Percentiles rank a stretch among this genome's conserved stretches.
These are phyloP conservation scores for Folsomia candida DNA, from an alignment of 2,888 invertebrate genomes.

Conservation along the genomic window DNA sequence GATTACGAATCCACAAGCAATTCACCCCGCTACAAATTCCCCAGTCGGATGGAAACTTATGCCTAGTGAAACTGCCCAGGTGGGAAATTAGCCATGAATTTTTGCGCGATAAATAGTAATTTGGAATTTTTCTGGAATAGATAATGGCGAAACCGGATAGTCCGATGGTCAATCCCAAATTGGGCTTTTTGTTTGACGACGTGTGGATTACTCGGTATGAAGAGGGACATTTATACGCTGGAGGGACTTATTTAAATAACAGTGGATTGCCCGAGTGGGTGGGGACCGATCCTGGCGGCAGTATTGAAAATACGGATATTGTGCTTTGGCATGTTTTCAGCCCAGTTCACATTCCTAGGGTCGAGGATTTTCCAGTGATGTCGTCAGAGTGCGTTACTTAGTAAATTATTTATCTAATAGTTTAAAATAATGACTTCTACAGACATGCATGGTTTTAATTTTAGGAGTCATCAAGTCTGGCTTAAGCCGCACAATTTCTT, in stretches of 20 bases:
- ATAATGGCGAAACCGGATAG: constrained; percentile 20
- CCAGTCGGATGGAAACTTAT: constrained; percentile 29
- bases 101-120: too few relatives aligned
- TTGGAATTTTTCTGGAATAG: too few relatives aligned
- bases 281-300: neutral
- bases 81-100: too few relatives aligned
- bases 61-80: constrained; percentile 10
- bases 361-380: constrained; percentile 40
- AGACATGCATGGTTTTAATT: neutral
- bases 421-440: neutral
- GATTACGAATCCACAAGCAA: constrained; percentile 18
- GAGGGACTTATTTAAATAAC: constrained; percentile 29
- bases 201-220: constrained; percentile 34
- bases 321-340: constrained; percentile 29
- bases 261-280: constrained; percentile 20
- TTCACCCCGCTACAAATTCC: constrained; percentile 11
- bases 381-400: constrained; percentile 31
- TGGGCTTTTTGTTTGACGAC: constrained; percentile 29
- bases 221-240: constrained; percentile 35
- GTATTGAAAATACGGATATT: constrained; percentile 17
- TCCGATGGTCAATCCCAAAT: constrained; percentile 19
- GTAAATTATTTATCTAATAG: neutral
- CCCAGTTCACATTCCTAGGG: constrained; percentile 20
- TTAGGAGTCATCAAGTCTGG: constrained; percentile 20
- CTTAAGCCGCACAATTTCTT: constrained; percentile 38